Conservation (phyloP, 1,140 invertebrate genomes). For the Thrips palmi region DNA sequence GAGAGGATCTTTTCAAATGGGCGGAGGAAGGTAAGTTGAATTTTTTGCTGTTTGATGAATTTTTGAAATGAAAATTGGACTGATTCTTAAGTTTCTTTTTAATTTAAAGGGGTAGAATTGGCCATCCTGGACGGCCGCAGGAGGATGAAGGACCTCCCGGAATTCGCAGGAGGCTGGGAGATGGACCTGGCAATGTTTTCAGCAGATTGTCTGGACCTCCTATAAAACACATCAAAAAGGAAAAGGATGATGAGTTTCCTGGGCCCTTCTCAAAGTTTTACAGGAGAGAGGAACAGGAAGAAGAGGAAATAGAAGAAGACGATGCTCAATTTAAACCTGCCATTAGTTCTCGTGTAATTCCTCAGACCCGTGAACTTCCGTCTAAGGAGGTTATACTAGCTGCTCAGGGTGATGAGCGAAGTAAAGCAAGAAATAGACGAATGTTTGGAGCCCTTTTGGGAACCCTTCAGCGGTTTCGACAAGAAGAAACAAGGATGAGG, state of each 20-base stretch:
- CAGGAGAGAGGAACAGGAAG: neutral
- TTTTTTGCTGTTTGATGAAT: too few relatives aligned
- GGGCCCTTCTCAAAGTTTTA: constrained; percentile 3
- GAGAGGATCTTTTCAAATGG: too few relatives aligned
- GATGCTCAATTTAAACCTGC: constrained; percentile 18
- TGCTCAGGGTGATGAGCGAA: constrained; percentile 70
- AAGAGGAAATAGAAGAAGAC: constrained; percentile 9
- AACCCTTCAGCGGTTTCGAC: constrained; percentile 85
- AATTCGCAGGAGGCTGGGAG: neutral
- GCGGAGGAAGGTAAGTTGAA: too few relatives aligned
- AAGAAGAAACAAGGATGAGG: constrained; percentile 80
- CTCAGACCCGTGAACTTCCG: constrained; percentile 40
- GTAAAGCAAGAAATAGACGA: constrained; percentile 63
- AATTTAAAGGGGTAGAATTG: too few relatives aligned
- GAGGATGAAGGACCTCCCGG: too few relatives aligned
- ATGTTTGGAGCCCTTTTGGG: constrained; percentile 92
- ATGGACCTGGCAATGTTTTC: constrained; percentile 4
- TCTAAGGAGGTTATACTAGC: constrained; percentile 59
- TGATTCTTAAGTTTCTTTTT: too few relatives aligned
- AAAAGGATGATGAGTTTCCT: constrained; percentile 13
- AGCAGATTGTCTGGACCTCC: constrained; percentile 17
- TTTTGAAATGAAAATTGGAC: too few relatives aligned
- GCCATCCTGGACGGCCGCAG: too few relatives aligned
- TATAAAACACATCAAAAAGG: constrained; percentile 10
- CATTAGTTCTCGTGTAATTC: constrained; percentile 35